phyloP scores from a whole-genome alignment of 2,888 invertebrate species.

The Tholera decimalis region DNA sequence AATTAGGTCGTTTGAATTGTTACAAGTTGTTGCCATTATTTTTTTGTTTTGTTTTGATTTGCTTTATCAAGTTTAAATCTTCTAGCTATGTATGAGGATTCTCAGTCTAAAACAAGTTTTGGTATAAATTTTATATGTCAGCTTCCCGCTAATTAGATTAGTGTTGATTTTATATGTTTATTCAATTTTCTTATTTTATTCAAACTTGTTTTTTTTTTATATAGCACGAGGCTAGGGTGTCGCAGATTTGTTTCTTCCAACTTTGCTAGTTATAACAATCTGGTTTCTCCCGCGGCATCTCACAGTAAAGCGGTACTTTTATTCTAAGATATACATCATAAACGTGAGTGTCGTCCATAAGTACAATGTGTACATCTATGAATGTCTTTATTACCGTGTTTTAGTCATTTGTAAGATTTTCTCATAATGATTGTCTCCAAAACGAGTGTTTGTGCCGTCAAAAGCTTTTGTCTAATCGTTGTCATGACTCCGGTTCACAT shows the following conservation, averaged over 20 bases:
- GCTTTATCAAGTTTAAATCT: conserved; percentile 19
- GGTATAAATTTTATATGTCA: conserved; percentile 28
- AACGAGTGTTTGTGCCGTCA: conserved; percentile 90
- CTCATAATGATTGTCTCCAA: conserved; percentile 91
- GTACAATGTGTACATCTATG: conserved; percentile 89
- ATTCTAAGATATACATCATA: conserved; percentile 89
- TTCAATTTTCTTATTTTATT: conserved; percentile 36
- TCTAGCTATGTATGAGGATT: conserved; percentile 25
- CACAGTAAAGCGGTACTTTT: conserved; percentile 89
- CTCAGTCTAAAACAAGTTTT: conserved; percentile 17
- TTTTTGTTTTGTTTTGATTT: conserved; percentile 31
- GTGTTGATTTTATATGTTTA: conserved; percentile 42
- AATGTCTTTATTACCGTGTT: conserved; percentile 90
- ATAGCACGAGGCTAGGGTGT: conserved; percentile 58
- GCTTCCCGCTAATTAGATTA: conserved; percentile 34
- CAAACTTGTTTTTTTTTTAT: conserved; percentile 47
- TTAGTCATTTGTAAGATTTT: conserved; percentile 91
- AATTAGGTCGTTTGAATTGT: conserved; percentile 3
- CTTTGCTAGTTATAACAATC: conserved; percentile 82
- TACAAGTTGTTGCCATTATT: conserved; percentile 16
- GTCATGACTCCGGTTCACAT: conserved; percentile 80
- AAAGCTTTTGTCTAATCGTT: conserved; percentile 90
- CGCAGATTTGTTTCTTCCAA: conserved; percentile 58
- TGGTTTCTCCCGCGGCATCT: conserved; percentile 85
- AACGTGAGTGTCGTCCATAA: conserved; percentile 90